Percentiles rank a stretch among this genome's conserved stretches.
These are phyloP conservation scores for Proctacanthus coquilletti DNA, from an alignment of 1,140 invertebrate genomes.

Conservation along the genomic window DNA sequence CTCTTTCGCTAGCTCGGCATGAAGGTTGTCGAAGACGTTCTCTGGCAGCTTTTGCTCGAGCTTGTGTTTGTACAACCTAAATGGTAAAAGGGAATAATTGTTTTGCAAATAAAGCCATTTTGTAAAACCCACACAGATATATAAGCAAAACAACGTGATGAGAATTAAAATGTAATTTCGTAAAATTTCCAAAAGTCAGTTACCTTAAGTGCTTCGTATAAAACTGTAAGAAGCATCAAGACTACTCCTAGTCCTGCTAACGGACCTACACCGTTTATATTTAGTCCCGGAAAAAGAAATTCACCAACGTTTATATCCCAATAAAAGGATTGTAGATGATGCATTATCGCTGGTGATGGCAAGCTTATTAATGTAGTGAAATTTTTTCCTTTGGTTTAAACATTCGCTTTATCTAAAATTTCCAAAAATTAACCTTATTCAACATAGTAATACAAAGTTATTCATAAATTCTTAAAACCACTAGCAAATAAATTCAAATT, in stretches of 20 bases:
- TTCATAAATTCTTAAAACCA: too few relatives aligned
- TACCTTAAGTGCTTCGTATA: conserved; percentile 26
- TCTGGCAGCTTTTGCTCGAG: not conserved
- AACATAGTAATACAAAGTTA: too few relatives aligned
- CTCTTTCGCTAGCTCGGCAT: conserved; percentile 5
- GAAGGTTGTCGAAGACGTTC: conserved; percentile 1
- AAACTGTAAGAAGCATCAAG: conserved; percentile 17
- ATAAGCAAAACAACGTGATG: conserved; percentile 3
- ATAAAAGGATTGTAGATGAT: conserved; percentile 15
- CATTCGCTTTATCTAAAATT: too few relatives aligned
- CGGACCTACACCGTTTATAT: conserved; percentile 12
- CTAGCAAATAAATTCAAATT: too few relatives aligned
- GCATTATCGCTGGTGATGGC: not conserved
- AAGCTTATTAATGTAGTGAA: too few relatives aligned
- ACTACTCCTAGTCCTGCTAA: conserved; percentile 18
- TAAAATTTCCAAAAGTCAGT: too few relatives aligned
- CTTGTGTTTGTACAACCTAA: conserved; percentile 6
- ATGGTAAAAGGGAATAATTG: too few relatives aligned
- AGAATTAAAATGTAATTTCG: conserved; percentile 1
- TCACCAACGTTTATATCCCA: conserved; percentile 18
- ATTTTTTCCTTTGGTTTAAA: too few relatives aligned
- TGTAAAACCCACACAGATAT: too few relatives aligned
- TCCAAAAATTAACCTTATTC: too few relatives aligned
- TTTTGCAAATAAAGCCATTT: too few relatives aligned
- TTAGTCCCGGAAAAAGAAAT: conserved; percentile 22